These are phyloP conservation scores for Brienomyrus brachyistius DNA, from an alignment of 2,113 vertebrate species.

Conservation along the genomic window DNA sequence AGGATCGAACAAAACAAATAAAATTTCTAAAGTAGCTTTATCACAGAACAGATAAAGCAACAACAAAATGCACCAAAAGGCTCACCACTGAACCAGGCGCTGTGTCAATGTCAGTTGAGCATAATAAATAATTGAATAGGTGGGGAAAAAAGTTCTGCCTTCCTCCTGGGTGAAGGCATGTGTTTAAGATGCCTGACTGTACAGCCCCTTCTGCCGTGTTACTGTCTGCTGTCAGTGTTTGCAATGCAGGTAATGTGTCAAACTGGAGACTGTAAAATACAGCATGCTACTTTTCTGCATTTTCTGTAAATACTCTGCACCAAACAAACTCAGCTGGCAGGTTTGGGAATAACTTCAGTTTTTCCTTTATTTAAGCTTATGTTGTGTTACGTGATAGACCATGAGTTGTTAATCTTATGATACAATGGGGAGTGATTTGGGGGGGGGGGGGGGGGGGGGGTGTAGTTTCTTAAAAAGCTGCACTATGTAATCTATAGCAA, in stretches of 20 bases:
- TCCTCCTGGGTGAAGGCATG: background rate
- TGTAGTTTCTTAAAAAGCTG: background rate
- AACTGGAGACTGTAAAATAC: background rate
- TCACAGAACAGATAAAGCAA: background rate
- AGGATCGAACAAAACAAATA: background rate
- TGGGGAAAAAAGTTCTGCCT: background rate
- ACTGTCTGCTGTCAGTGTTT: background rate
- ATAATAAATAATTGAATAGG: background rate
- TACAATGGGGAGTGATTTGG: background rate
- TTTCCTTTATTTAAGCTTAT: background rate
- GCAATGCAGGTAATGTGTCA: background rate
- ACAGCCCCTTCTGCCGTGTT: background rate
- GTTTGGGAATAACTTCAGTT: background rate
- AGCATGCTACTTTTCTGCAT: background rate
- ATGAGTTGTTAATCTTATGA: background rate
- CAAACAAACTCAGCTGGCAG: background rate
- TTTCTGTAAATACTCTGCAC: background rate
- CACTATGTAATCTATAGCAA: background rate
- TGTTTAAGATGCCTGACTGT: background rate
- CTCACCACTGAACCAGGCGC: background rate
- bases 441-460: background rate
- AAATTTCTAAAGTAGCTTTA: background rate
- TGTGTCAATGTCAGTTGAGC: background rate
- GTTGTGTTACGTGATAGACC: background rate
- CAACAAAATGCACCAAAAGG: background rate